Conservation (phyloP, 2,113 vertebrate genomes). For the Apteryx mantelli region DNA sequence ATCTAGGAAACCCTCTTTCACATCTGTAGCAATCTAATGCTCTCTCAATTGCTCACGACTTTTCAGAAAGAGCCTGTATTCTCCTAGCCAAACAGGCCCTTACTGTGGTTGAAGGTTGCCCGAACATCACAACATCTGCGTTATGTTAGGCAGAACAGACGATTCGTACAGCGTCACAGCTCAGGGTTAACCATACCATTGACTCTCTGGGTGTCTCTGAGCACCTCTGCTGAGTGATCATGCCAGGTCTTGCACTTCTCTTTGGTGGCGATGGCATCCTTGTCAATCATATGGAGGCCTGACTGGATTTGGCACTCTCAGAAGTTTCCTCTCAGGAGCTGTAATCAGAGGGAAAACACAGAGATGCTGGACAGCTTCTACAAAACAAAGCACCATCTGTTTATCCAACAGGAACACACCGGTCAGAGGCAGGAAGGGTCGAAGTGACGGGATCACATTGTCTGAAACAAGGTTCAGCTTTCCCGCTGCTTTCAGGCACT, state of each 20-base stretch:
- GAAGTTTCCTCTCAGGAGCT: neutral
- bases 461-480: neutral
- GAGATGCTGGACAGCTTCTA: neutral
- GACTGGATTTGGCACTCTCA: neutral
- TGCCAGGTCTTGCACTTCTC: neutral
- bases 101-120: neutral
- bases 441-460: neutral
- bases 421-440: neutral
- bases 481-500: neutral
- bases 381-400: constrained; percentile 1
- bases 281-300: neutral
- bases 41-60: neutral
- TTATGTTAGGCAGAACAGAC: neutral
- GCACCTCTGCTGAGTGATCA: neutral
- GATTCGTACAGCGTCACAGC: neutral
- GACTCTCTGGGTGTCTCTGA: neutral
- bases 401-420: neutral
- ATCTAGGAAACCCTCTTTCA: neutral
- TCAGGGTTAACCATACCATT: neutral
- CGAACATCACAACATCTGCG: neutral
- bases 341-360: neutral
- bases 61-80: neutral
- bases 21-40: neutral
- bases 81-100: neutral
- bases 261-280: neutral